Conservation (phyloP, 2,888 invertebrate genomes). For the Cantharis rustica region DNA sequence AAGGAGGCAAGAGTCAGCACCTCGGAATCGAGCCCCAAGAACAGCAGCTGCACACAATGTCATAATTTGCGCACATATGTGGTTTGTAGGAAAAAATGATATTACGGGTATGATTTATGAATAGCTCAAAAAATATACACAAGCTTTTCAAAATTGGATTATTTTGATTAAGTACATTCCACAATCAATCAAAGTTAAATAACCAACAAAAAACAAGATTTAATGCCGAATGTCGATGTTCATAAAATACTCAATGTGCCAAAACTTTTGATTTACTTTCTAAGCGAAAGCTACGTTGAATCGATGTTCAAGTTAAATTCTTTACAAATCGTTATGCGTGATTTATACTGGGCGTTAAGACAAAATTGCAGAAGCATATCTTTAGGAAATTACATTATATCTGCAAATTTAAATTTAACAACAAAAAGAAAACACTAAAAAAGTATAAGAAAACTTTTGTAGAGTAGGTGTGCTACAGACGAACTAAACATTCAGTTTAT, state of each 20-base stretch:
- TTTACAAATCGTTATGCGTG: background rate
- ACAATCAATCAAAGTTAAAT: background rate
- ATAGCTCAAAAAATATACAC: background rate
- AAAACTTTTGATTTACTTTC: background rate
- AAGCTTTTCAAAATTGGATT: background rate
- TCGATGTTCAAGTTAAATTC: background rate
- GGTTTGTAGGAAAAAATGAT: slow-evolving; percentile 4
- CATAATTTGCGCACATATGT: slow-evolving; percentile 23
- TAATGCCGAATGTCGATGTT: background rate
- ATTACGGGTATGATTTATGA: background rate
- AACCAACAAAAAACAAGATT: background rate
- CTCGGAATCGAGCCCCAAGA: slow-evolving; percentile 78
- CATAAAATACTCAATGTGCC: background rate
- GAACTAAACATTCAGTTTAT: no score
- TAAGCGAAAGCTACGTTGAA: background rate
- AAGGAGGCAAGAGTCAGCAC: slow-evolving; percentile 78
- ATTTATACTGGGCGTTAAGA: background rate
- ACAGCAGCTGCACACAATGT: slow-evolving; percentile 70
- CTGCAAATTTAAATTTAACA: background rate
- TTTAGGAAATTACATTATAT: background rate
- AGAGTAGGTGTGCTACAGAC: no score
- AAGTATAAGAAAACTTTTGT: background rate
- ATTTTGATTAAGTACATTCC: background rate
- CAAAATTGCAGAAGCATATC: background rate
- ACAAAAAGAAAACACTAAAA: background rate